These are phyloP conservation scores for Petrolisthes manimaculis DNA, from an alignment of 2,888 invertebrate species.

Conservation along the genomic window DNA sequence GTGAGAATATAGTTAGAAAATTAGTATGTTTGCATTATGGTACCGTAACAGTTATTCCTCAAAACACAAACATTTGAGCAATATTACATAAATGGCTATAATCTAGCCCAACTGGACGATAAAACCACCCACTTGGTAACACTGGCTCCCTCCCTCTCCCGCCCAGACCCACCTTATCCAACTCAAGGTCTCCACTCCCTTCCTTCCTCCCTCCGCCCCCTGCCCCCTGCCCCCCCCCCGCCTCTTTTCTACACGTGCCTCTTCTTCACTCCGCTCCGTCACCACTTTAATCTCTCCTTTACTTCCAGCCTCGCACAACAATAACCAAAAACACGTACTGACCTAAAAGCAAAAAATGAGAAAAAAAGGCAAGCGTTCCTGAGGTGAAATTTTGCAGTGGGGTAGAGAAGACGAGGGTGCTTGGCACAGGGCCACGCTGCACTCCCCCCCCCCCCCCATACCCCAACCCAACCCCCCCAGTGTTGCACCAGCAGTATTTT, in stretches of 20 bases:
- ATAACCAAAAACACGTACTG: too few species aligned
- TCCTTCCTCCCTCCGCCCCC: background rate
- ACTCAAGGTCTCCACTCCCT: background rate
- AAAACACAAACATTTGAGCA: too few species aligned
- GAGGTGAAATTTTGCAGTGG: background rate
- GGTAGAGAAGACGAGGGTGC: background rate
- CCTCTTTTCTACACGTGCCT: background rate
- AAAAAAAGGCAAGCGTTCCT: background rate
- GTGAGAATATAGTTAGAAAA: too few species aligned
- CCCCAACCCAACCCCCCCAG: background rate
- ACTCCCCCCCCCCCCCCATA: background rate
- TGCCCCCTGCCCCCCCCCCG: background rate
- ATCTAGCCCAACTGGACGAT: too few species aligned
- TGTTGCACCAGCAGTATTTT: background rate
- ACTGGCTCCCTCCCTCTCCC: background rate
- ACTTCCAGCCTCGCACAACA: conserved; percentile 2
- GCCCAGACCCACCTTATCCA: background rate
- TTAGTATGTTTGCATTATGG: too few species aligned
- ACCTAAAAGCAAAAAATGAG: too few species aligned
- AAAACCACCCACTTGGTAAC: too few species aligned
- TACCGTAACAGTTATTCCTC: too few species aligned
- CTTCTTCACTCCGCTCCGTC: background rate
- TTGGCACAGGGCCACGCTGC: background rate
- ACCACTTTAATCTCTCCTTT: background rate
- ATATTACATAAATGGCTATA: too few species aligned